Percentiles rank a stretch among this genome's conserved stretches.
Evolutionary conservation across 2,888 invertebrate species (phyloP).

Genomic region (Ceramica pisi): DNA sequence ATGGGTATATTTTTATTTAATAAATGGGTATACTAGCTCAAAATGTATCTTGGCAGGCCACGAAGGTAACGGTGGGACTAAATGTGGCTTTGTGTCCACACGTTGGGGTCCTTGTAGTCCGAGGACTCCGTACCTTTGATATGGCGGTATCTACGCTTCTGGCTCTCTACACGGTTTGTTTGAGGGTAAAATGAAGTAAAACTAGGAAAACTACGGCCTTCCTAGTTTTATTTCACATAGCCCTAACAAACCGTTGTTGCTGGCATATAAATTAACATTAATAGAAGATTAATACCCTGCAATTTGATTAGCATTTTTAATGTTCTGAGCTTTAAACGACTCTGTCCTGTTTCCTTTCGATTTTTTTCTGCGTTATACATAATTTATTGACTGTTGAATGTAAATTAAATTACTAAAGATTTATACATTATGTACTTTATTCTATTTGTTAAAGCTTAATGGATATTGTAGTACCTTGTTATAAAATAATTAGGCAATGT

Average conservation of each 20-base stretch:
- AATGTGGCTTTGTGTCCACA: no score
- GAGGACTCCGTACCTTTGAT: no score
- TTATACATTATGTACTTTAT: slow-evolving; percentile 28
- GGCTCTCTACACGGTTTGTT: slow-evolving; percentile 77
- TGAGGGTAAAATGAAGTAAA: slow-evolving; percentile 83
- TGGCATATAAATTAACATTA: slow-evolving; percentile 73
- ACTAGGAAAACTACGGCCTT: no score
- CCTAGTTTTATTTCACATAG: no score
- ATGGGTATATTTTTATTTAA: no score
- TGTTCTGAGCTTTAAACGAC: slow-evolving; percentile 25
- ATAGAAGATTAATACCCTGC: slow-evolving; percentile 25
- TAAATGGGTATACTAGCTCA: no score
- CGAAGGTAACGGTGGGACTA: no score
- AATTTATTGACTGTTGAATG: slow-evolving; percentile 38
- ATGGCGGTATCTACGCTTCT: no score
- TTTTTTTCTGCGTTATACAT: slow-evolving; percentile 11
- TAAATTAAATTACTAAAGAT: slow-evolving; percentile 41
- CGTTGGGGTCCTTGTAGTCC: no score
- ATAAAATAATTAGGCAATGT: neutral
- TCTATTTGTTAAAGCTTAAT: neutral
- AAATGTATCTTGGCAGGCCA: no score
- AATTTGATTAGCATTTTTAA: slow-evolving; percentile 48
- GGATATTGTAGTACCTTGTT: slow-evolving; percentile 6
- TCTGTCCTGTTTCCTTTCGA: slow-evolving; percentile 41
- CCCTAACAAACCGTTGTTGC: slow-evolving; percentile 74